Percentiles rank a stretch among this genome's conserved stretches.
Evolutionary conservation across 1,140 invertebrate species (phyloP).

Genomic region (Parapsyche elsis): DNA sequence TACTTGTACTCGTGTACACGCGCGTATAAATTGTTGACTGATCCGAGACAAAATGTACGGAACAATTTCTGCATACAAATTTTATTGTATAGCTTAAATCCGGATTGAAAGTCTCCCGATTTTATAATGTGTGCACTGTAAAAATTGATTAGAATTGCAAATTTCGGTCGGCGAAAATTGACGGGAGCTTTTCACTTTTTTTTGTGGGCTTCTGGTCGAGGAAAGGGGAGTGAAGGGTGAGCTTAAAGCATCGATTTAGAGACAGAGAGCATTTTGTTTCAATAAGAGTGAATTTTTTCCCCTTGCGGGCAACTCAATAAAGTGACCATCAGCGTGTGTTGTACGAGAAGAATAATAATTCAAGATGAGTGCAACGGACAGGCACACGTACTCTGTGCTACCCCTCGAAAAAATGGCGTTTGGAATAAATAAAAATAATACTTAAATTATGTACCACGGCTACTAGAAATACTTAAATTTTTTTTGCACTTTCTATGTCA

Average conservation of each 20-base stretch:
- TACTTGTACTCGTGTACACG: too few relatives aligned
- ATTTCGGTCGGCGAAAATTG: neutral
- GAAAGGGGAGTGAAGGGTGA: too few relatives aligned
- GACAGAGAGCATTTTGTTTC: slow-evolving; percentile 21
- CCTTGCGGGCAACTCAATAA: slow-evolving; percentile 42
- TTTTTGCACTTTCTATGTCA: too few relatives aligned
- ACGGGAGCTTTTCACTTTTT: neutral
- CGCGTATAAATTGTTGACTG: too few relatives aligned
- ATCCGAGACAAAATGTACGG: too few relatives aligned
- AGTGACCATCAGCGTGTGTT: slow-evolving; percentile 49
- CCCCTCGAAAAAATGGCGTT: neutral
- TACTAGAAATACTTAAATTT: too few relatives aligned
- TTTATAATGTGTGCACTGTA: too few relatives aligned
- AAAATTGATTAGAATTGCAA: slow-evolving; percentile 1
- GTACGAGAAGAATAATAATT: slow-evolving; percentile 51
- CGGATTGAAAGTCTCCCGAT: too few relatives aligned
- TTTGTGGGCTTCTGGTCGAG: too few relatives aligned
- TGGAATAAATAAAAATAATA: neutral
- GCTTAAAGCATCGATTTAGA: neutral
- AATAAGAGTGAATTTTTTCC: slow-evolving; percentile 12
- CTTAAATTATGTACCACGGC: too few relatives aligned
- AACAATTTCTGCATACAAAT: too few relatives aligned
- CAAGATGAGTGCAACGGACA: slow-evolving; percentile 41
- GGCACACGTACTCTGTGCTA: neutral
- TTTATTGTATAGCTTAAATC: too few relatives aligned